Evolutionary conservation across 1,140 invertebrate genomes (phyloP), one percentile per base, ranked within the genome.

Genomic region (Leptinotarsa undecemlineata): DNA sequence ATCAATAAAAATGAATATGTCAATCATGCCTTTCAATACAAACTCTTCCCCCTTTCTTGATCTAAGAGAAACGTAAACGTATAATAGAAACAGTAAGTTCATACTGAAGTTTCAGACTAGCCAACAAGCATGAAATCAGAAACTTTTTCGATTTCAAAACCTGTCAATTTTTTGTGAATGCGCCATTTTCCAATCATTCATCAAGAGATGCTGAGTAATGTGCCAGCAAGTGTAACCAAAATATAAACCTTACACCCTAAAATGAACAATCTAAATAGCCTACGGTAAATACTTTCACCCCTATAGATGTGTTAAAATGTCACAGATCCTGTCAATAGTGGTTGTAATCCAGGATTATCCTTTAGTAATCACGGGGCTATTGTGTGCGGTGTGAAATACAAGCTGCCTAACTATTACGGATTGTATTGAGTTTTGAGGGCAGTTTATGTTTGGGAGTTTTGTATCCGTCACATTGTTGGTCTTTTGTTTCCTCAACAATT

Each of bases 321-420:
- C 76, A 78, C 71, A 70, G 71, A 79, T 80, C 78, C 78, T 82
- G 82, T 82, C 82, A 82, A 82, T 81, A 79, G 81, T 78, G 76
- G 76, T 42, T 77, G 77, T 81, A 82, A 81, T 77, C 82, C 77
- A 19, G 81, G 82, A 83, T 83, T 82, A 83, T 83, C 82, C 81
- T 76, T 75, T 69, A 68, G 80, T 81, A 83, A 83, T 83, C 82
- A 83, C 80, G 73, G 77, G 78, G 67, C 81, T 75, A 83, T 83
- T 83, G 82, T 83, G 72, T 77, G 75, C 69, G 81, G 82, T 83
- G 82, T 82, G 82, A 83, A 83, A 78, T 73, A 74, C 74, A 78
- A 74, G 77, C 72, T 78, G 77, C 73, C 73, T 17, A 15, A 69
- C 68, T 42, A 69, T 69, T 69, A 69, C 68, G 21, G 19, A 69